Base-by-base conservation (phyloP, 2,888 invertebrate genomes). In the Capitulum mitella region DNA sequence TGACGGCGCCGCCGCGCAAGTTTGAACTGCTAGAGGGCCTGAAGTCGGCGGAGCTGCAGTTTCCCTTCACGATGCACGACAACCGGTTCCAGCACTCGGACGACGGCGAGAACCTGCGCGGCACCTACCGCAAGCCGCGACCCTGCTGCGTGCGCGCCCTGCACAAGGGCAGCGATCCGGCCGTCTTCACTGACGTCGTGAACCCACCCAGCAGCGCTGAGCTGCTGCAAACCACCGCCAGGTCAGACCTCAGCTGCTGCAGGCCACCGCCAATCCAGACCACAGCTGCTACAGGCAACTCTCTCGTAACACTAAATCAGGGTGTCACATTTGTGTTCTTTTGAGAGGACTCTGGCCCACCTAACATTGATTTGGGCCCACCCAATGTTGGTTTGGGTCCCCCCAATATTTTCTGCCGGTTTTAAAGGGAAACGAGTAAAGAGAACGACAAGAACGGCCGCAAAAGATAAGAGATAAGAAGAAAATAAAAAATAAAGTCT, bases 11-110 rank as follows among this genome's bases (percentile, higher is more conserved):
- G 37, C 70, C 64, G 16, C 32, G 22, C 37, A 16, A 70, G 37
- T 70, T 70, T 22, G 22, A 10, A 3, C 37, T 0, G 70, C 5
- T 70, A 5, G 70, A 70, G 37, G 19, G 34, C 1, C 37, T 70
- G 6, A 10, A 16, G 5, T 70, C 70, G 22, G 34, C 3, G 26
- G 34, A 37, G 22, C 70, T 70, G 26, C 70, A 26, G 22, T 37
- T 37, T 37, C 70, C 70, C 37, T 70, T 70, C 70, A 70, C 70
- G 22, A 37, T 37, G 70, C 70, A 70, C 70, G 70, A 70, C 70
- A 70, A 70, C 70, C 70, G 37, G 22, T 37, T 37, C 70, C 37
- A 37, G 70, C 70, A 70, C 37, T 19, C 37, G 37, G 8, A 1
- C 22, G 34, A 26, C 22, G 70, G 70, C 16, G 70, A 70, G 70